Percentiles rank a stretch among this genome's conserved stretches.
These are phyloP conservation scores for Acanthoscelides obtectus DNA, from an alignment of 2,888 invertebrate genomes.

Conservation along the genomic window DNA sequence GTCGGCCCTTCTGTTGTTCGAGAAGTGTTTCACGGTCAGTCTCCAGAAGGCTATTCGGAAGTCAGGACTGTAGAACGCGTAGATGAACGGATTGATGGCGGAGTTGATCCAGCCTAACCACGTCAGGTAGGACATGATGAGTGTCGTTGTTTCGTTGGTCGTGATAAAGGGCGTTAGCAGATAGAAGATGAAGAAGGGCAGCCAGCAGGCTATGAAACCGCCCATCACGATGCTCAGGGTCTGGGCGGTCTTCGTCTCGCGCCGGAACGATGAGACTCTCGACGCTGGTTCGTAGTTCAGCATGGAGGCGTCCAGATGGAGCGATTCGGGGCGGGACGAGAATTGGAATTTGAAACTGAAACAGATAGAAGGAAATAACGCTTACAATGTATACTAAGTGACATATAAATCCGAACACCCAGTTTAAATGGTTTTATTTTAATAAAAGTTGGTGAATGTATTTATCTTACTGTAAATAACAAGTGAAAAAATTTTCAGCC, in stretches of 20 bases:
- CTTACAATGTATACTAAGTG: too few relatives aligned
- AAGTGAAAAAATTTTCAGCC: too few relatives aligned
- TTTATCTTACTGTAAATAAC: too few relatives aligned
- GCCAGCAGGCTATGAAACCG: slow-evolving; percentile 83
- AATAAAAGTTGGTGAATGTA: too few relatives aligned
- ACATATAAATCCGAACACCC: too few relatives aligned
- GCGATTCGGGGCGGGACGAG: slow-evolving; percentile 49
- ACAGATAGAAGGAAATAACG: too few relatives aligned
- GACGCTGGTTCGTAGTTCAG: slow-evolving; percentile 50
- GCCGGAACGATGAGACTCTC: slow-evolving; percentile 63
- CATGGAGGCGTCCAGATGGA: slow-evolving; percentile 52
- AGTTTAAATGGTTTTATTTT: too few relatives aligned
- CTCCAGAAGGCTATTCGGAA: slow-evolving; percentile 85
- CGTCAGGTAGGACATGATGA: slow-evolving; percentile 70
- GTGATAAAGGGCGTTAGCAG: slow-evolving; percentile 74
- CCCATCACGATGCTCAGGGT: slow-evolving; percentile 83
- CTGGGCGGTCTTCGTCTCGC: slow-evolving; percentile 85
- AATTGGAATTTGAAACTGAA: neutral
- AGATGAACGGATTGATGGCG: slow-evolving; percentile 86
- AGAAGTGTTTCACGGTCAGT: slow-evolving; percentile 67
- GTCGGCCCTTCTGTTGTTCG: slow-evolving; percentile 44
- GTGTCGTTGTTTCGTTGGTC: slow-evolving; percentile 50
- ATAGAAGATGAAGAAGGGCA: slow-evolving; percentile 82
- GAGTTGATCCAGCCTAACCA: slow-evolving; percentile 91
- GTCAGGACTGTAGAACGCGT: slow-evolving; percentile 84